phyloP scores from a whole-genome alignment of 2,113 vertebrate species.

The Mus spicilegus region DNA sequence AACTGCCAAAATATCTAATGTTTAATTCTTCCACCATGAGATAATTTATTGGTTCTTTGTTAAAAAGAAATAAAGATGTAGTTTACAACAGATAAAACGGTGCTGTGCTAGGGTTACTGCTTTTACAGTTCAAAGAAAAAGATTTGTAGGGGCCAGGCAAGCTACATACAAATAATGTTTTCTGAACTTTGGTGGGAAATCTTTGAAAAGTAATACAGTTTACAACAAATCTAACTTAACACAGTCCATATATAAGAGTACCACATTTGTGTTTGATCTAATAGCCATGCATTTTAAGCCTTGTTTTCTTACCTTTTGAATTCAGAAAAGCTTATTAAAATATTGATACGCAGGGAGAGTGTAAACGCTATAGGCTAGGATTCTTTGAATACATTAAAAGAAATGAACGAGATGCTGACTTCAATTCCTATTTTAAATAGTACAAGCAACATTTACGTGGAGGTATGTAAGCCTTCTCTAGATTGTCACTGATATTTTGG shows the following conservation, averaged over 20 bases:
- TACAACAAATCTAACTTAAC: neutral
- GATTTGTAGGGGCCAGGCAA: no score
- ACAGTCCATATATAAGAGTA: accelerated
- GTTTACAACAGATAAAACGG: slow-evolving; percentile 41
- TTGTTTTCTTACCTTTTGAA: neutral
- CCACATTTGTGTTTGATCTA: neutral
- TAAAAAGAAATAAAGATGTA: neutral
- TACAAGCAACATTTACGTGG: neutral
- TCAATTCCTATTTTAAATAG: neutral
- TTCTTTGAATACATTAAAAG: slow-evolving; percentile 43
- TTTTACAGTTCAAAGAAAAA: slow-evolving; percentile 34
- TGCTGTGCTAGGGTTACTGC: neutral
- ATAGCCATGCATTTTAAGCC: neutral
- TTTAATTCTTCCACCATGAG: neutral
- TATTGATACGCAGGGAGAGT: neutral
- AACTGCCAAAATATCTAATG: neutral
- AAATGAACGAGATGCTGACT: slow-evolving; percentile 22
- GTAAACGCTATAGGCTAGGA: neutral
- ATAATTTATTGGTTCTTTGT: slow-evolving; percentile 50
- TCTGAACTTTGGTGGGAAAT: neutral
- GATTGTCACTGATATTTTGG: neutral
- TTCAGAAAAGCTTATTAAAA: neutral
- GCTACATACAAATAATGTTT: neutral
- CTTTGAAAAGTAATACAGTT: neutral
- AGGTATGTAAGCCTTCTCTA: neutral